phyloP scores from a whole-genome alignment of 2,113 vertebrate genomes.

The Anoplopoma fimbria region DNA sequence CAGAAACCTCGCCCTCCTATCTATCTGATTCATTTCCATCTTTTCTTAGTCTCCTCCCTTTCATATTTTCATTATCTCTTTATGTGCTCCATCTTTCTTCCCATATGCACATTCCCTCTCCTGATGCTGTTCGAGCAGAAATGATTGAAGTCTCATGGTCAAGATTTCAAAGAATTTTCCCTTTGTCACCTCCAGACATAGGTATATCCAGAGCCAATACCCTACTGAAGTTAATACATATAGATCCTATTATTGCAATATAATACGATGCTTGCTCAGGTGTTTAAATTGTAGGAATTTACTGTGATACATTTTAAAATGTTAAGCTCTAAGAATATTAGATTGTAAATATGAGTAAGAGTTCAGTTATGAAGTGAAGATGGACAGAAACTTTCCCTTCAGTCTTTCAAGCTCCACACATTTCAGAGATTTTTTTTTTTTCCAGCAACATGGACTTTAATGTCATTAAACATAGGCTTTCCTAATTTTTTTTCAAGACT shows the following conservation, averaged over 20 bases:
- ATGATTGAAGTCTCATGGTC: slow-evolving; percentile 5
- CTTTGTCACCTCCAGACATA: neutral
- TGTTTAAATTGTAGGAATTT: slow-evolving; percentile 7
- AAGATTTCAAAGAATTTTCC: slow-evolving; percentile 24
- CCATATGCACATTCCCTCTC: slow-evolving; percentile 17
- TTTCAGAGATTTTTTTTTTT: neutral
- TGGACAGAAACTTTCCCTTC: too few species aligned
- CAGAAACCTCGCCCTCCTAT: slow-evolving; percentile 37
- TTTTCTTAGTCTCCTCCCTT: slow-evolving; percentile 14
- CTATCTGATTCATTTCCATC: slow-evolving; percentile 41
- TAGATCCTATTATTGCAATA: neutral
- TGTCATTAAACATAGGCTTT: neutral
- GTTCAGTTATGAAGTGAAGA: too few species aligned
- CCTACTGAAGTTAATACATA: neutral
- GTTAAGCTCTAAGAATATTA: neutral
- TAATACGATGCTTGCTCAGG: slow-evolving; percentile 12
- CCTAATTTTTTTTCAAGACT: neutral
- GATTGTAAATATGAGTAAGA: too few species aligned
- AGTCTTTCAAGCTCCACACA: neutral
- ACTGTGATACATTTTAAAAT: neutral
- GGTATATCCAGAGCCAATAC: neutral
- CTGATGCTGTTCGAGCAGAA: slow-evolving; percentile 4
- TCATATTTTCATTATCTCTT: slow-evolving; percentile 9
- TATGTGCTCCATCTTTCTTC: slow-evolving; percentile 4
- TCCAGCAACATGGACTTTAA: neutral